Conservation (phyloP, 2,113 vertebrate species). For the Rhombomys opimus region DNA sequence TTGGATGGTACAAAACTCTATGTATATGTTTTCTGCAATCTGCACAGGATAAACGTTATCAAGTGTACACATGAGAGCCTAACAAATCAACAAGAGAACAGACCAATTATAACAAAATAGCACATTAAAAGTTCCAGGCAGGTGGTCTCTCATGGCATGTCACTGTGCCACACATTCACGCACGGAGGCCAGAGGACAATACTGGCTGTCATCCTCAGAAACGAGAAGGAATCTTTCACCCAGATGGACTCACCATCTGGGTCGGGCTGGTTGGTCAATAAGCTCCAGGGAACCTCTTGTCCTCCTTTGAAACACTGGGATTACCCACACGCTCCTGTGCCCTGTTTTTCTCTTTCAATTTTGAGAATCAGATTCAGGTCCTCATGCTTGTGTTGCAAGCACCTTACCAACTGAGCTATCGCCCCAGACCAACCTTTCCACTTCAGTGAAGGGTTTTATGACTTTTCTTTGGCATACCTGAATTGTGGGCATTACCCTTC, state of each 20-base stretch:
- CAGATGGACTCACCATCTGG: not conserved
- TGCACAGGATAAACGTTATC: not conserved
- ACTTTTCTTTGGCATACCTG: not conserved
- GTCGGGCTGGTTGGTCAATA: too few relatives aligned
- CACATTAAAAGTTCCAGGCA: not conserved
- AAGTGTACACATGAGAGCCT: not conserved
- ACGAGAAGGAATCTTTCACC: not conserved
- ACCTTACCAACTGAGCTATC: not conserved
- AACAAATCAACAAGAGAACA: not conserved
- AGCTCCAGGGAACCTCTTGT: not conserved
- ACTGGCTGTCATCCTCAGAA: not conserved
- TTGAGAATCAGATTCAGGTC: not conserved
- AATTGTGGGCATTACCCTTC: not conserved
- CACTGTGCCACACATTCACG: not conserved
- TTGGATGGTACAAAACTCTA: not conserved
- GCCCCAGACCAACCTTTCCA: not conserved
- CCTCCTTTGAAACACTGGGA: not conserved
- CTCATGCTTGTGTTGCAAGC: not conserved
- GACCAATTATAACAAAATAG: not conserved
- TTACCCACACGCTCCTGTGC: not conserved
- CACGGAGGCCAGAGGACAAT: not conserved
- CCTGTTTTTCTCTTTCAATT: not conserved
- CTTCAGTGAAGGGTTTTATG: not conserved
- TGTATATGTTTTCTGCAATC: not conserved
- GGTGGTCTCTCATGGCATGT: not conserved